Evolutionary conservation across 2,113 vertebrate species (phyloP).

Genomic region (Neofelis nebulosa): DNA sequence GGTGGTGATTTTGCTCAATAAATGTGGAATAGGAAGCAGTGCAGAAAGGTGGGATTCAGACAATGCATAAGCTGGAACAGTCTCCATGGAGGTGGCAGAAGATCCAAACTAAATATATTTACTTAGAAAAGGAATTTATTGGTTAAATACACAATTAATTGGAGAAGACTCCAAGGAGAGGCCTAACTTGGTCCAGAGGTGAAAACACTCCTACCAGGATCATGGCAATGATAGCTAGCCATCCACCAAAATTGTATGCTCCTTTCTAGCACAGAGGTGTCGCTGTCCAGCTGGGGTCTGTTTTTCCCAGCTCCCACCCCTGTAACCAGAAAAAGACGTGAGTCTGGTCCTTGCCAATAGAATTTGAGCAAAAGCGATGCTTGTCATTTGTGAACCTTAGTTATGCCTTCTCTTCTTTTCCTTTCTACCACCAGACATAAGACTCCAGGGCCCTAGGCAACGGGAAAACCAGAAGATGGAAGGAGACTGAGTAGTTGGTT

Average conservation of each 20-base stretch:
- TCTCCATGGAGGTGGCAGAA: background rate
- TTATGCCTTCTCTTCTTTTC: background rate
- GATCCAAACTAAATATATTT: background rate
- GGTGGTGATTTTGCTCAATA: background rate
- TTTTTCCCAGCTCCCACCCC: background rate
- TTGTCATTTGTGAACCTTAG: background rate
- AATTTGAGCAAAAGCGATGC: background rate
- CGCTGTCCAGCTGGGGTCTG: background rate
- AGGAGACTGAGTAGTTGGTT: background rate
- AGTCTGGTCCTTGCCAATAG: background rate
- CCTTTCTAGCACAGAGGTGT: background rate
- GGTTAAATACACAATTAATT: background rate
- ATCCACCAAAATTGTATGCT: background rate
- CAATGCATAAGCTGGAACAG: background rate
- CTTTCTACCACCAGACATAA: background rate
- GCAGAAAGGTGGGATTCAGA: background rate
- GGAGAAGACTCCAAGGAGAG: background rate
- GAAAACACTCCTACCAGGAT: background rate
- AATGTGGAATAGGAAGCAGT: background rate
- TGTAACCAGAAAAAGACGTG: background rate
- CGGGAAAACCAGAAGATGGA: background rate
- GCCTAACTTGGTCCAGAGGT: background rate
- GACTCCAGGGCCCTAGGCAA: background rate
- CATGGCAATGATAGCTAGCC: background rate
- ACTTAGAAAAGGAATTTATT: conserved; percentile 26